phyloP scores from a whole-genome alignment of 2,888 invertebrate species.

The Blastobasis adustella region DNA sequence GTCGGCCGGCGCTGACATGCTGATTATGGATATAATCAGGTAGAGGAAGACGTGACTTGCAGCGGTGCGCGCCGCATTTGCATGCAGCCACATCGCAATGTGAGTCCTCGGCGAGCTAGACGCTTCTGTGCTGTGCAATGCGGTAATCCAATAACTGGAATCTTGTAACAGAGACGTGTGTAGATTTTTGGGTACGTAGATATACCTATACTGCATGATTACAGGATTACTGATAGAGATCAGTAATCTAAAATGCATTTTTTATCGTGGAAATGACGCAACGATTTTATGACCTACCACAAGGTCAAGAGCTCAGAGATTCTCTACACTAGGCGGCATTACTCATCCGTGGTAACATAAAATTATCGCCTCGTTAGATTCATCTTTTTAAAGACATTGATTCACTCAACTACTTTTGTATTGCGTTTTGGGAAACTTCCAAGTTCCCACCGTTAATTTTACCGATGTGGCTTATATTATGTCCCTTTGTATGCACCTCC shows the following conservation, averaged over 20 bases:
- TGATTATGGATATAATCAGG: slow-evolving; percentile 4
- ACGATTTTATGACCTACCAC: too few relatives aligned
- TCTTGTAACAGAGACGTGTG: neutral
- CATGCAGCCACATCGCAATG: neutral
- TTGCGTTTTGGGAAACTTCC: slow-evolving; percentile 7
- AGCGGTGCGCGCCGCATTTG: neutral
- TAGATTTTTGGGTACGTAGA: neutral
- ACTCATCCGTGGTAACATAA: too few relatives aligned
- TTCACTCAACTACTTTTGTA: slow-evolving; percentile 4
- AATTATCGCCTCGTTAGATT: too few relatives aligned
- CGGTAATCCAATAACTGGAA: too few relatives aligned
- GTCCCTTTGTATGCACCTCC: too few relatives aligned
- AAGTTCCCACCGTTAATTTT: neutral
- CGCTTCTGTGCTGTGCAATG: neutral
- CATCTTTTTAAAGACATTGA: slow-evolving; percentile 4
- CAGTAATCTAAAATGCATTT: too few relatives aligned
- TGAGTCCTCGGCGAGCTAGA: neutral
- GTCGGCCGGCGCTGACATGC: neutral
- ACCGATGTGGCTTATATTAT: too few relatives aligned
- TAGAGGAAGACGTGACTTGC: slow-evolving; percentile 5
- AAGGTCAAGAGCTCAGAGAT: too few relatives aligned
- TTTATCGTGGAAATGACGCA: too few relatives aligned
- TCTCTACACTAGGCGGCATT: too few relatives aligned
- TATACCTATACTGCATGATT: too few relatives aligned
- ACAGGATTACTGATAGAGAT: too few relatives aligned